Percentiles rank a stretch among this genome's conserved stretches.
These are phyloP conservation scores for Corticium candelabrum DNA, from an alignment of 37 sponge, comb jelly and placozoan genomes.

Conservation along the genomic window DNA sequence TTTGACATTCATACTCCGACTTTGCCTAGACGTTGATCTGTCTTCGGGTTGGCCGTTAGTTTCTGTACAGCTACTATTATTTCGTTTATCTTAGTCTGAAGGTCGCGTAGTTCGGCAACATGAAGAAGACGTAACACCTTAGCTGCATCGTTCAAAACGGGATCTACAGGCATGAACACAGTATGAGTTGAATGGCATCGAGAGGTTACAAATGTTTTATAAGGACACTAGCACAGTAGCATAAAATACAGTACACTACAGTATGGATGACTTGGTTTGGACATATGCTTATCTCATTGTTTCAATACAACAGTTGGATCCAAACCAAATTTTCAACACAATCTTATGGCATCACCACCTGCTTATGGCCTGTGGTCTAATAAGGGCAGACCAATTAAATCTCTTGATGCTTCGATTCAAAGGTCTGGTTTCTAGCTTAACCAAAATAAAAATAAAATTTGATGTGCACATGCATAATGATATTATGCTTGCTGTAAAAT, in stretches of 20 bases:
- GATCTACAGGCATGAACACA: constrained; percentile 22
- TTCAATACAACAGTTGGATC: too few species aligned
- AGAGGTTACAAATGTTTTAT: not conserved
- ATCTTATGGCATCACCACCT: too few species aligned
- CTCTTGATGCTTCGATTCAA: too few species aligned
- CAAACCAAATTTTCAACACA: too few species aligned
- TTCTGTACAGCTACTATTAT: constrained; percentile 79
- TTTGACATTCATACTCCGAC: constrained; percentile 81
- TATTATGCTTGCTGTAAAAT: too few species aligned
- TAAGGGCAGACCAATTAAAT: too few species aligned
- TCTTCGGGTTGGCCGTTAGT: constrained; percentile 92
- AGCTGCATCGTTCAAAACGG: constrained; percentile 69
- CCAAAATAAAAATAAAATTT: too few species aligned
- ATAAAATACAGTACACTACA: not conserved
- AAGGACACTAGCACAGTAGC: not conserved
- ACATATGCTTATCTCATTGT: too few species aligned
- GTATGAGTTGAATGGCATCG: not conserved
- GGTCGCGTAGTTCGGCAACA: constrained; percentile 59
- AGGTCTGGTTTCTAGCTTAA: too few species aligned
- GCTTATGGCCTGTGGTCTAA: too few species aligned
- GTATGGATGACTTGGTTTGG: too few species aligned
- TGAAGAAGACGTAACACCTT: constrained; percentile 85
- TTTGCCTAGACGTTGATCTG: constrained; percentile 75
- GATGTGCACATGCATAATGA: too few species aligned
- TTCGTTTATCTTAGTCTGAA: constrained; percentile 88